Conservation (phyloP, 2,797 vertebrate genomes). For the Crocodylus rhombifer region DNA sequence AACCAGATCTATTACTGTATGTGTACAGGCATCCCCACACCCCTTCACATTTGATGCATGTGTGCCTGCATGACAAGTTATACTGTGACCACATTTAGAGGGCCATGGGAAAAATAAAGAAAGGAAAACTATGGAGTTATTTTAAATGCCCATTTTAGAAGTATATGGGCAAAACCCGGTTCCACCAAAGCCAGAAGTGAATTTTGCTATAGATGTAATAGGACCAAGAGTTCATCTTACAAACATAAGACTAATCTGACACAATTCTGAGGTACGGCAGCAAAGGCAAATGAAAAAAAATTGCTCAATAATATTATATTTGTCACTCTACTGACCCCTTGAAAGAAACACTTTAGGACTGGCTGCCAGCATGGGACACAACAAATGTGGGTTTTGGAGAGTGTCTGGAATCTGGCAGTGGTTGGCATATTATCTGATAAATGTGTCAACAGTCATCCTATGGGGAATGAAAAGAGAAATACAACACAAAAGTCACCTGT, state of each 20-base stretch:
- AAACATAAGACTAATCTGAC: neutral
- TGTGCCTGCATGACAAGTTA: neutral
- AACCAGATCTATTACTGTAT: constrained; percentile 23
- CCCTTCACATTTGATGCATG: neutral
- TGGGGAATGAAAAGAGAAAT: constrained; percentile 4
- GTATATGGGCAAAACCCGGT: neutral
- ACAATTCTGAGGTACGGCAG: neutral
- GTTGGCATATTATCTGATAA: neutral
- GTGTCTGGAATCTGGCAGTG: neutral
- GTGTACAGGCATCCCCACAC: neutral
- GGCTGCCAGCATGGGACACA: neutral
- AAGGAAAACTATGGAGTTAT: neutral
- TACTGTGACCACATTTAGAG: neutral
- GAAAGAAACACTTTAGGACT: neutral
- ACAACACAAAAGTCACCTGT: neutral
- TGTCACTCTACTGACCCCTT: neutral
- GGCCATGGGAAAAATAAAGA: neutral
- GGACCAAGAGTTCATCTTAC: neutral
- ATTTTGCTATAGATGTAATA: neutral
- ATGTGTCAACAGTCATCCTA: neutral
- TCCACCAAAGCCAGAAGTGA: too few relatives aligned
- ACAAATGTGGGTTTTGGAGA: neutral
- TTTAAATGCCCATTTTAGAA: neutral
- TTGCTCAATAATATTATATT: neutral
- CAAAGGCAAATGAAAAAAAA: neutral